A percentile compares a stretch with the other conserved stretches of the same genome.
Evolutionary conservation across 2,888 invertebrate species (phyloP).

Genomic region (Tupiocoris notatus): DNA sequence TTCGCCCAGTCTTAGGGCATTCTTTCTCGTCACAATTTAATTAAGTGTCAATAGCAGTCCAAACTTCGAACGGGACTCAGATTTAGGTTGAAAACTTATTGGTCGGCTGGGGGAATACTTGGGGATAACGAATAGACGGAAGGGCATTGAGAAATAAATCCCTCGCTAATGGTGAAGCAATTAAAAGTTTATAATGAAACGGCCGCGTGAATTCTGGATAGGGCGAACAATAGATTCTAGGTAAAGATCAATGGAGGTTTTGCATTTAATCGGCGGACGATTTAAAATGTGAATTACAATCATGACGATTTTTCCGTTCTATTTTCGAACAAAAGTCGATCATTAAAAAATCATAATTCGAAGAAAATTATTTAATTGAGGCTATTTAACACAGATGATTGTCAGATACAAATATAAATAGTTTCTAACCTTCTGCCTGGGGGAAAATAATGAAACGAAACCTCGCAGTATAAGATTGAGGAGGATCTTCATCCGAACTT

Average conservation of each 20-base stretch:
- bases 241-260: neutral
- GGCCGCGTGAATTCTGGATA: slow-evolving; percentile 2
- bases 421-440: neutral
- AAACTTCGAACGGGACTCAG: slow-evolving; percentile 32
- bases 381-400: no score
- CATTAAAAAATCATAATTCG: no score
- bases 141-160: slow-evolving; percentile 29
- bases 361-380: no score
- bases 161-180: slow-evolving; percentile 37
- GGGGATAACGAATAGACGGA: slow-evolving; percentile 21
- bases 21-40: slow-evolving; percentile 30
- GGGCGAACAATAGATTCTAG: neutral
- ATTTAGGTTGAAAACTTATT: slow-evolving; percentile 37
- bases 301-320: no score
- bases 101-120: slow-evolving; percentile 14
- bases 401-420: neutral
- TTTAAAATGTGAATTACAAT: no score
- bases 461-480: neutral
- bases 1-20: slow-evolving; percentile 1
- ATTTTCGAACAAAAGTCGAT: no score
- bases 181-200: slow-evolving; percentile 40
- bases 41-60: slow-evolving; percentile 41
- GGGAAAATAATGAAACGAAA: neutral
- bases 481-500: neutral
- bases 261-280: neutral